Conservation (phyloP, 30 jellyfish, hydroid and myxozoan species). For the Chrysaora quinquecirrha region DNA sequence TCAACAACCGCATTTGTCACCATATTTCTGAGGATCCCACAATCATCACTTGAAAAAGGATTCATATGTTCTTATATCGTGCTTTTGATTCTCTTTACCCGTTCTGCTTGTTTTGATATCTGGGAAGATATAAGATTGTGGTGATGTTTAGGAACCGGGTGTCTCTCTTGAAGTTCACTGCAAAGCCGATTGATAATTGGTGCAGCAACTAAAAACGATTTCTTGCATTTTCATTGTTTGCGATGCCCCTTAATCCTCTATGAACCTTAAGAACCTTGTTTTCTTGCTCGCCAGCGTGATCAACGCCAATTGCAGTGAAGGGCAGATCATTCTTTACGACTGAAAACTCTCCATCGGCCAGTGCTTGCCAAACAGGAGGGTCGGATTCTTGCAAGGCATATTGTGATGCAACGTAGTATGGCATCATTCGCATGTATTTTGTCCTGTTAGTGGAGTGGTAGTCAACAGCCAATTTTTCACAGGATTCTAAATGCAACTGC, state of each 20-base stretch:
- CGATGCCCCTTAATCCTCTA: not conserved
- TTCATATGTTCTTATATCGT: no score
- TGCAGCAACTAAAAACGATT: no score
- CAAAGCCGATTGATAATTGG: no score
- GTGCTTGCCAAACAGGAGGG: not conserved
- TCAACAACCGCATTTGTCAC: no score
- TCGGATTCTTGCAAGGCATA: not conserved
- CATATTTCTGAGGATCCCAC: no score
- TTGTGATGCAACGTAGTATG: not conserved
- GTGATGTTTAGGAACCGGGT: no score
- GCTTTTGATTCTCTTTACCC: no score
- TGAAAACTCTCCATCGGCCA: not conserved
- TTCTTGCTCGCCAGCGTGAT: slow-evolving; percentile 51
- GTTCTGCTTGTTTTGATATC: no score
- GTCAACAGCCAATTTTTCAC: not conserved
- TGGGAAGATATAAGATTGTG: no score
- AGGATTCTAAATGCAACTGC: not conserved
- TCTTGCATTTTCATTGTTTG: not conserved
- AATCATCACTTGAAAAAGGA: no score
- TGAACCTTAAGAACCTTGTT: slow-evolving; percentile 23
- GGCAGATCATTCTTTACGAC: slow-evolving; percentile 7
- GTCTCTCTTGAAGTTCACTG: no score
- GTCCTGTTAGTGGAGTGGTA: not conserved
- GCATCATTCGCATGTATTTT: not conserved
- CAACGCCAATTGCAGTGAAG: slow-evolving; percentile 18